Base-by-base conservation (phyloP, 2,888 invertebrate species). In the Beris chalybata region DNA sequence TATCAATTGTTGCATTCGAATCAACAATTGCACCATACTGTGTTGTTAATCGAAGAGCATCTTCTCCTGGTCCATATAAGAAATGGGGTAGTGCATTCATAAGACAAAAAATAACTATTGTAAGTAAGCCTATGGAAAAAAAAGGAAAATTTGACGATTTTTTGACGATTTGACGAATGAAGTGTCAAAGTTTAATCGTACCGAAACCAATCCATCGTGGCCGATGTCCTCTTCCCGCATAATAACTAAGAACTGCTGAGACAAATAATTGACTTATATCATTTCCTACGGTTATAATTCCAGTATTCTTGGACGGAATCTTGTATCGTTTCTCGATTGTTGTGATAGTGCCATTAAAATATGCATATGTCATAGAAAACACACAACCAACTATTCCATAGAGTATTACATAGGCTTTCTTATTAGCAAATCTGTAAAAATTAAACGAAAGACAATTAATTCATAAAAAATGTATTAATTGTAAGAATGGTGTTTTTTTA, bases 341-440 rank as follows among this genome's bases (percentile, higher is more conserved):
- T 59, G 89, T 89, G 68, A 89, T 87, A 32, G 88, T 89, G n/a
- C 89, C 89, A 74, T 87, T 88, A 73, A 88, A 89, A 74, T 89
- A 89, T 4, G 89, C 85, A 73, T 85, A 89, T 67, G 86, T 86
- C 73, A 89, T 89, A 22, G 87, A 85, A 74, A 87, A 87, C 66
- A 88, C 83, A 73, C 88, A 87, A 4, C 89, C 89, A 5, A 89
- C 82, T 47, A 89, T 78, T 44, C 89, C 88, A 71, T 89, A 89
- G 0, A 89, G 80, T 70, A 87, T 79, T 4, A 89, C 81, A 61
- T 80, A 81, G 0, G 79, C 78, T 6, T 79, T 79, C 74, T 81
- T 81, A 77, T 78, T 81, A 31, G 80, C 81, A 66, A 81, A 80
- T 67, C 81, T 81, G 48, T n/a, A 44, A 54, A 29, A 53, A 22